Base-by-base conservation (phyloP, 64 coral and sea anemone species). In the Montipora capricornis region DNA sequence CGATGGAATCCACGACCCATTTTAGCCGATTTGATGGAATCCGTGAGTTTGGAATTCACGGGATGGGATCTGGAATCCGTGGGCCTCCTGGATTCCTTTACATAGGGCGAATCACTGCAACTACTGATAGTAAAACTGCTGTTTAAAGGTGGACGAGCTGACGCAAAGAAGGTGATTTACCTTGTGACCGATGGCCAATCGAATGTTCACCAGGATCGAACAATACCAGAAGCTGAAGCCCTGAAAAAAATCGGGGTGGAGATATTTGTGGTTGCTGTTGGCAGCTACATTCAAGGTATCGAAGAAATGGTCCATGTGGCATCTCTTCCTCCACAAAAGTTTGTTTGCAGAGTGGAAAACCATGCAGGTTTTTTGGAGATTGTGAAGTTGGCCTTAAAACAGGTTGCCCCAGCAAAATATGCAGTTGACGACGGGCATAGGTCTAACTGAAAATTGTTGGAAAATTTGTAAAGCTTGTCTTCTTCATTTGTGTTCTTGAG, bases 241-340 rank as follows among this genome's bases (percentile, higher is more conserved):
- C 22, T 92, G 80, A 92, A 84, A 51, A 45, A 55, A 6, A 60
- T 55, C 10, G 90, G 90, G 4, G 68, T 92, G 19, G 71, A 82
- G 47, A 84, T 84, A 20, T 84, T 20, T 26, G 90, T 92, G 5
- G 82, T 92, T 80, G 90, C 90, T n/a, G 90, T 92, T 12, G 90
- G 90, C n/a, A 10, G 75, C 10, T 81, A 37, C 48, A 92, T 76
- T 8, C 26, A 50, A 76, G 90, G 90, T 26, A 92, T 92, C 6
- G 74, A 75, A 37, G 90, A 92, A 17, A 20, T 92, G 20, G 90
- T 53, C 0, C 75, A 83, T 49, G 2, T 92, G 10, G 90, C 90
- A 4, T 83, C 90, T 2, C 26, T 6, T 20, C 47, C 80, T 10
- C 81, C 68, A 6, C 16, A 85, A 14, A 20, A 84, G 5, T 78